Evolutionary conservation across 2,797 vertebrate genomes (phyloP).

Genomic region (Kryptolebias ocellatus): DNA sequence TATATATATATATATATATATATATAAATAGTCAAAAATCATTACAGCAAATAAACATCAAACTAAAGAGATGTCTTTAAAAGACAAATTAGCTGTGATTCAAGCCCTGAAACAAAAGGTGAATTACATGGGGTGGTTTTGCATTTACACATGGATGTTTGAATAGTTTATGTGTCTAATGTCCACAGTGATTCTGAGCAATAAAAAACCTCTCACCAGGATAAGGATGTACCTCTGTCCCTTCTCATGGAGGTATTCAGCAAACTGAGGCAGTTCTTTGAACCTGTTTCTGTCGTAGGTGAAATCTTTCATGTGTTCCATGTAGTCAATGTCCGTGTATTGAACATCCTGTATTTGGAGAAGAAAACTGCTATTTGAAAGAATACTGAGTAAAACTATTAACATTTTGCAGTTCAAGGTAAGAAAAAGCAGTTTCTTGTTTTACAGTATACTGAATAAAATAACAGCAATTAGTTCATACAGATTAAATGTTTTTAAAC

Average conservation of each 20-base stretch:
- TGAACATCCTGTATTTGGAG: slow-evolving; percentile 86
- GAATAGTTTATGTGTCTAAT: neutral
- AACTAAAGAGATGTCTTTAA: neutral
- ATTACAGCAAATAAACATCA: neutral
- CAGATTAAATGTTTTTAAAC: too few relatives aligned
- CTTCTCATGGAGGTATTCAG: slow-evolving; percentile 82
- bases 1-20: too few relatives aligned
- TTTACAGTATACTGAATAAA: too few relatives aligned
- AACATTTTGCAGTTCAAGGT: too few relatives aligned
- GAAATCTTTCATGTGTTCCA: slow-evolving; percentile 94
- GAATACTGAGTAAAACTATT: neutral
- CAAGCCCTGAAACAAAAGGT: neutral
- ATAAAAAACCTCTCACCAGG: slow-evolving; percentile 79
- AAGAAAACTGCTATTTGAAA: neutral
- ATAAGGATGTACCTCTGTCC: slow-evolving; percentile 93
- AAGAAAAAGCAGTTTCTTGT: too few relatives aligned
- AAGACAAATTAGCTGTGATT: neutral
- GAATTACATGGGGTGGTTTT: neutral
- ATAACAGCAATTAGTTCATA: too few relatives aligned
- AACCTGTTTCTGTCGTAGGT: slow-evolving; percentile 88
- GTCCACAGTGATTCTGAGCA: neutral
- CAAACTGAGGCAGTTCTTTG: slow-evolving; percentile 86
- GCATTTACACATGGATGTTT: neutral
- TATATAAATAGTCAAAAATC: neutral
- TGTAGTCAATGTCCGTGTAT: slow-evolving; percentile 96